phyloP scores from a whole-genome alignment of 2,888 invertebrate genomes.

The Anticlea derivata region DNA sequence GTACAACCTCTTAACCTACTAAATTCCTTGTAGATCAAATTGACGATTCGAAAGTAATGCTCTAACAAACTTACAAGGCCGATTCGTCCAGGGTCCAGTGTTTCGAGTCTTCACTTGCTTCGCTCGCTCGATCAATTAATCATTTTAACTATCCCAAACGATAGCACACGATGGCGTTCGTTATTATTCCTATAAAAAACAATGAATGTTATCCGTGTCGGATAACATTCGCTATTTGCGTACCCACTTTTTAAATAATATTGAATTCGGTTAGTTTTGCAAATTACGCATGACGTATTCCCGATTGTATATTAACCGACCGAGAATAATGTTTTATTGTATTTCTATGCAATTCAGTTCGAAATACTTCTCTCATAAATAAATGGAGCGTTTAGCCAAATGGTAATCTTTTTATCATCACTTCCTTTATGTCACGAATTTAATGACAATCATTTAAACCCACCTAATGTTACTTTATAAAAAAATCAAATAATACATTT shows the following conservation, averaged over 20 bases:
- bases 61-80: no score
- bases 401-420: conserved; percentile 18
- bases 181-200: conserved; percentile 22
- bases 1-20: no score
- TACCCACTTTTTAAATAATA: conserved; percentile 6
- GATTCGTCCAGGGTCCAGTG: no score
- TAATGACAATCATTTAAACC: conserved; percentile 17
- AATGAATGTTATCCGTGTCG: conserved; percentile 14
- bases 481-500: conserved; percentile 19
- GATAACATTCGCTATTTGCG: conserved; percentile 6
- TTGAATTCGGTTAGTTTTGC: conserved; percentile 10
- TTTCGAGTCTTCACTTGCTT: no score
- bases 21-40: no score
- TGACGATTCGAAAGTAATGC: no score
- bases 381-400: neutral
- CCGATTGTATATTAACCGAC: conserved; percentile 1
- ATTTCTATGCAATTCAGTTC: neutral
- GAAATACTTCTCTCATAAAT: conserved; percentile 3
- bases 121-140: conserved; percentile 52
- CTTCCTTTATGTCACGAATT: conserved; percentile 21
- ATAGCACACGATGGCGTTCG: conserved; percentile 42
- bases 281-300: conserved; percentile 4
- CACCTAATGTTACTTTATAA: conserved; percentile 12
- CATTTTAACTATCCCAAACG: conserved; percentile 45
- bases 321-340: neutral